phyloP scores from a whole-genome alignment of 2,113 vertebrate species.

The Herpetotheres cachinnans region DNA sequence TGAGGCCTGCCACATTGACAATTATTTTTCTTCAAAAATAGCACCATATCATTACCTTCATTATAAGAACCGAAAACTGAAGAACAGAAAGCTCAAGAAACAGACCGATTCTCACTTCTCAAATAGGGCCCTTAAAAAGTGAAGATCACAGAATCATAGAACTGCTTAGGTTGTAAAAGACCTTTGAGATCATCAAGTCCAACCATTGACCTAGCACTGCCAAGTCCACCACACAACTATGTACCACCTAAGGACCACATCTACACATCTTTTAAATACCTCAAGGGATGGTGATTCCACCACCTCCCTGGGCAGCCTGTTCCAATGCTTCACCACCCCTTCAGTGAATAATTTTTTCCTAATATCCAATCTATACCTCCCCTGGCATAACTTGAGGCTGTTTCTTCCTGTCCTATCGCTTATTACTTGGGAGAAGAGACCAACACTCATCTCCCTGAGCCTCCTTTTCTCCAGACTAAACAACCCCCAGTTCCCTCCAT shows the following conservation, averaged over 20 bases:
- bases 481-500: too few relatives aligned
- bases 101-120: not conserved
- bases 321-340: not conserved
- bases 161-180: not conserved
- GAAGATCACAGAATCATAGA: not conserved
- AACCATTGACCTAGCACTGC: not conserved
- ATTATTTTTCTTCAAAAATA: not conserved
- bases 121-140: not conserved
- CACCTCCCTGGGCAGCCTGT: not conserved
- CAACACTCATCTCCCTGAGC: too few relatives aligned
- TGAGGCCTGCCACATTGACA: accelerated
- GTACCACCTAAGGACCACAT: not conserved
- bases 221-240: not conserved
- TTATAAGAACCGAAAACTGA: not conserved
- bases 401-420: too few relatives aligned
- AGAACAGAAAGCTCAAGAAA: not conserved
- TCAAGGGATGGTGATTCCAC: not conserved
- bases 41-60: not conserved
- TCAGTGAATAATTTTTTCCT: not conserved
- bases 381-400: not conserved
- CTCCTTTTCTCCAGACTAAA: too few relatives aligned
- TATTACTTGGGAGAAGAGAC: too few relatives aligned
- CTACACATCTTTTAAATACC: not conserved
- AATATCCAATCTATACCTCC: not conserved
- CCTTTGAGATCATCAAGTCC: not conserved